Evolutionary conservation across 2,888 invertebrate species (phyloP), one percentile per base, ranked within the genome.

Genomic region (Lepidocyrtinus sp.): DNA sequence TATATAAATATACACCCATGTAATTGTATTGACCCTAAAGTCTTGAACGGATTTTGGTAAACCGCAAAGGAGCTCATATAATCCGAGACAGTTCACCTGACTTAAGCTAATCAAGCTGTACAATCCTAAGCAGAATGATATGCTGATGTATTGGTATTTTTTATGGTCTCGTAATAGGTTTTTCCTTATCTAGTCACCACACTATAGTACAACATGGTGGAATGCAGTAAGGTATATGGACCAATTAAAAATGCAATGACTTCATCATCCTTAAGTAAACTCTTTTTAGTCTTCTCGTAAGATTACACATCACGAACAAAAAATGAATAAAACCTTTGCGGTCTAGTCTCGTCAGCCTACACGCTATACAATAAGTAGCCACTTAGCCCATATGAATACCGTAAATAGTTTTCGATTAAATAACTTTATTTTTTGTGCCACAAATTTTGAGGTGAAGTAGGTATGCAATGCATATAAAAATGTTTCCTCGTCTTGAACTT

Each of bases 181-280:
- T 76, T 76, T 46, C 45, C 67, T 67, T 21, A 59, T 59, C 59
- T 59, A 59, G 59, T 21, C 59, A 59, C 22, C 36, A 36, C 36
- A 36, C 36, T n/a, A 67, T 45, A 24, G 12, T 1, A 15, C 21
- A 26, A 61, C 15, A 22, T 59, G 59, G 59, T 21, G 59, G 59
- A 59, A 59, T 59, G 2, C 59, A 59, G 59, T 59, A 12, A 59
- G 46, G 68, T 68, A 46, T 21, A 61, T 15, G 24, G 69, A 36
- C 24, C 70, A 76, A 71, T 76, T 76, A 76, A 64, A n/a, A 71
- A 76, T 21, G 59, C 59, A 59, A 59, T 76, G 76, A 76, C 76
- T 70, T 76, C 76, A 76, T 62, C 62, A 5, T 19, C 67, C 17
- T 9, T 55, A 9, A 36, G 36, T 9, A 2, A 59, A 21, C 2